Base-by-base conservation (phyloP, 2,797 vertebrate species). In the Nannoperca australis region DNA sequence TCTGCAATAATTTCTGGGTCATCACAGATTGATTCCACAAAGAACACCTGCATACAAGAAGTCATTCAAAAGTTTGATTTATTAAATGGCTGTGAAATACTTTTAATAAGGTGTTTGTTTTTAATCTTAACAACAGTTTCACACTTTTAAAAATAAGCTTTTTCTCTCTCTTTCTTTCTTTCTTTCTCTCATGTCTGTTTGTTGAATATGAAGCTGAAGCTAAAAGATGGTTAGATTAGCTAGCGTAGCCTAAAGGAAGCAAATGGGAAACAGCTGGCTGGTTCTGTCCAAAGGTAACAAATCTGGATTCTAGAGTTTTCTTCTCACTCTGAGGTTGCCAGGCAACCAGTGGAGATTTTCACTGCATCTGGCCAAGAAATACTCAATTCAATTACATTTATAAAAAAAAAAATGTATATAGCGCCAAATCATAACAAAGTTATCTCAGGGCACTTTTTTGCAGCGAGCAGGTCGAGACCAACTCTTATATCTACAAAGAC, bases 1-100 rank as follows among this genome's bases (percentile, higher is more conserved):
- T 91, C 92, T 64, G 93, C 84, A 63, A 96, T 95, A 44, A 96
- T 95, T 53, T 94, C 91, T 30, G 90, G 94, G 85, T 96, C 92
- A 1, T 96, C 93, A 82, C 95, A 96, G 53, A 96, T 90, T 0
- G 95, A 96, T 74, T 96, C 95, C 7, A 95, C 92, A 65, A 96
- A 96, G 84, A 96, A 95, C 50, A 96, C 94, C 95, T 96, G 84
- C 40, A 69, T 70, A 73, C 15, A 70, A 65, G 20, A 18, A 70
- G 34, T 56, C 0, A 54, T 49, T 62, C 1, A 54, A 51, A 53
- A 17, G 1, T 13, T 14, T 0, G 1, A n/a, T 32, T 18, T 10
- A 50, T 71, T 0, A 68, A 61, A 51, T 50, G 0, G 2, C 1
- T 54, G 12, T 47, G 7, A 47, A 15, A 40, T 30, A 32, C 27